A percentile compares a stretch with the other conserved stretches of the same genome.
Evolutionary conservation across 2,113 vertebrate genomes (phyloP).

Genomic region (Corythaixoides concolor): DNA sequence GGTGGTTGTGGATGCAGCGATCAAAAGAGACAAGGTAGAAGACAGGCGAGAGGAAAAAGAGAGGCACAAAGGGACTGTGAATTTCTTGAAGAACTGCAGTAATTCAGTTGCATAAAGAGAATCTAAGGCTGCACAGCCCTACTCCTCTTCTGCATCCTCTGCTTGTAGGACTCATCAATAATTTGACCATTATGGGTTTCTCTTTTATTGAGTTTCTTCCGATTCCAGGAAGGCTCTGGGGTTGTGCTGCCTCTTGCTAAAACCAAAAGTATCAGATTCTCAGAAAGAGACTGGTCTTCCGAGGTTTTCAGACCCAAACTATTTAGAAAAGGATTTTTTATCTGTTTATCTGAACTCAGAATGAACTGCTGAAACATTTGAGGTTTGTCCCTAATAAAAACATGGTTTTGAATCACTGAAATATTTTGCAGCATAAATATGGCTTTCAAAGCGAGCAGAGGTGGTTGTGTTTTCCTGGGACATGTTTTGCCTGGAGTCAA

Average conservation of each 20-base stretch:
- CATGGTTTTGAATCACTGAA: not conserved
- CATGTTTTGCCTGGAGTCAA: not conserved
- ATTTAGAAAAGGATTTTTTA: conserved; percentile 20
- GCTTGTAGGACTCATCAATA: not conserved
- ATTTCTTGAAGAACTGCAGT: not conserved
- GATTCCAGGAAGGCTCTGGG: not conserved
- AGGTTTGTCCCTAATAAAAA: conserved; percentile 30
- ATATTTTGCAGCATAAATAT: not conserved
- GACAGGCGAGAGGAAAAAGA: not conserved
- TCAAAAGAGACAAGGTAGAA: not conserved
- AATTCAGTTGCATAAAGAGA: not conserved
- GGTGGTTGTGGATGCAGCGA: not conserved
- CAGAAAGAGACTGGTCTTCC: not conserved
- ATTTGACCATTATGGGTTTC: not conserved
- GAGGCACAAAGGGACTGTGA: not conserved
- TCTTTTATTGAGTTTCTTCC: not conserved
- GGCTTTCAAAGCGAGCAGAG: not conserved
- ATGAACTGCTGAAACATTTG: conserved; percentile 34
- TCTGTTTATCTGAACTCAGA: conserved; percentile 39
- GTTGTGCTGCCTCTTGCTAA: not conserved
- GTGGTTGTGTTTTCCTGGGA: not conserved
- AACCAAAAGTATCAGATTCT: not conserved
- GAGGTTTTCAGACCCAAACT: conserved; percentile 1
- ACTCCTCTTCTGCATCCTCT: not conserved
- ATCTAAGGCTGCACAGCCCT: not conserved